These are phyloP conservation scores for Megaustenia siamemsis DNA, from an alignment of 2,888 invertebrate genomes.

Conservation along the genomic window DNA sequence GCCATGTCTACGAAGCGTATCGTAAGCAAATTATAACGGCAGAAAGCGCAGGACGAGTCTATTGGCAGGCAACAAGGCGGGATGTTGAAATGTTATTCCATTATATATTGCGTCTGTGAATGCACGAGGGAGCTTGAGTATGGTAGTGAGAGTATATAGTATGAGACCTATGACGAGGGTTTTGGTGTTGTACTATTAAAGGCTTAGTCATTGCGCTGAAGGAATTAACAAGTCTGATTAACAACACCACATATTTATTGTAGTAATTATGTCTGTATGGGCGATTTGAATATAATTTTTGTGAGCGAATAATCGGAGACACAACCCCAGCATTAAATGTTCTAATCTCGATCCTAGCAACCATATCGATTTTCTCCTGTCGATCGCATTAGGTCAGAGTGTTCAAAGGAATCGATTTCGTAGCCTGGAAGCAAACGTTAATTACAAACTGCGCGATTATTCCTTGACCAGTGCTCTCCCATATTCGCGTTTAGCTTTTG, in stretches of 20 bases:
- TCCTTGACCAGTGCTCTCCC: background rate
- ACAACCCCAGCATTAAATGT: background rate
- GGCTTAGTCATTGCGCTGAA: background rate
- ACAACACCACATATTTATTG: background rate
- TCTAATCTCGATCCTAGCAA: constrained; percentile 3
- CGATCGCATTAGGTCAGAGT: constrained; percentile 1
- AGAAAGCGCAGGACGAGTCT: background rate
- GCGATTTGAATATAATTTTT: background rate
- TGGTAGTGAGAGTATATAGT: background rate
- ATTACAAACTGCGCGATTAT: background rate
- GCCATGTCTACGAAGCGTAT: constrained; percentile 18
- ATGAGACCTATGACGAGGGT: background rate
- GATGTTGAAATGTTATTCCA: background rate
- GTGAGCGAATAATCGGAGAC: background rate
- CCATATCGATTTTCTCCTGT: constrained; percentile 2
- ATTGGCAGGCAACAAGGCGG: background rate
- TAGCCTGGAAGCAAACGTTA: background rate
- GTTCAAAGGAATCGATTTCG: constrained; percentile 4
- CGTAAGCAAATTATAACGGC: constrained; percentile 36
- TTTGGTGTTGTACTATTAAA: background rate
- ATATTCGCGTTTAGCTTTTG: background rate
- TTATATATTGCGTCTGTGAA: background rate
- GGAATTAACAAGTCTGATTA: background rate
- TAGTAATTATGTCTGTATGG: background rate
- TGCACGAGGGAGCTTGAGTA: constrained; percentile 3